Evolutionary conservation across 1,140 invertebrate genomes (phyloP).

Genomic region (Aleiodes sp.): DNA sequence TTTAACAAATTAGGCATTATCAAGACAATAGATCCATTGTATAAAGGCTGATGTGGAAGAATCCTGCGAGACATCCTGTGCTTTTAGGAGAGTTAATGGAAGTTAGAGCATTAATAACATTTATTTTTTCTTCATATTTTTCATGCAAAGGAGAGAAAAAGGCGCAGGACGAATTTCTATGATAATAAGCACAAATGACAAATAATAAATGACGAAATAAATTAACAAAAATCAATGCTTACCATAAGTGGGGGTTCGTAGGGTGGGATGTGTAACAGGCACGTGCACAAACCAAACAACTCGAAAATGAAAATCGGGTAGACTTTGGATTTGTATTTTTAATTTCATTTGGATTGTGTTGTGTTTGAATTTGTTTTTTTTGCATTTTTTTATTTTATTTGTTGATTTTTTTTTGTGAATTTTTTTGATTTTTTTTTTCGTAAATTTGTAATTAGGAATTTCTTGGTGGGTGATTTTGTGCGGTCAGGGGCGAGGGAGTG

Average conservation of each 20-base stretch:
- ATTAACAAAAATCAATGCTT: constrained; percentile 66
- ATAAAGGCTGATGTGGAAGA: constrained; percentile 20
- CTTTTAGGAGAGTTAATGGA: constrained; percentile 50
- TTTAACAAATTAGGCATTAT: too few species aligned
- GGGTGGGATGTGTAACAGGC: constrained; percentile 66
- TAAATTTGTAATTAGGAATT: too few species aligned
- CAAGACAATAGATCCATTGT: too few species aligned
- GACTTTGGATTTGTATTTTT: constrained; percentile 57
- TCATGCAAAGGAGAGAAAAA: constrained; percentile 50
- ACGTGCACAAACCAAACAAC: constrained; percentile 68
- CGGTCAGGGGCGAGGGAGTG: constrained; percentile 36
- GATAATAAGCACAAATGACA: constrained; percentile 2
- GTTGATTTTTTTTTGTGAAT: constrained; percentile 18
- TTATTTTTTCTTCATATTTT: constrained; percentile 27
- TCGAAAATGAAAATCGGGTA: constrained; percentile 67
- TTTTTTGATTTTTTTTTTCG: constrained; percentile 21
- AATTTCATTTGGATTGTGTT: constrained; percentile 38
- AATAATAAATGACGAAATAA: constrained; percentile 31
- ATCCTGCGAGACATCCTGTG: constrained; percentile 42
- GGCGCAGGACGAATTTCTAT: background rate
- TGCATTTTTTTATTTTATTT: constrained; percentile 22
- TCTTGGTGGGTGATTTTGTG: constrained; percentile 28
- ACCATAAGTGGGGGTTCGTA: constrained; percentile 65
- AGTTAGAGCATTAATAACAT: constrained; percentile 58
- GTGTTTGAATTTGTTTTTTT: constrained; percentile 43